Conservation (phyloP, 2,113 vertebrate species). For the Cercocebus atys region DNA sequence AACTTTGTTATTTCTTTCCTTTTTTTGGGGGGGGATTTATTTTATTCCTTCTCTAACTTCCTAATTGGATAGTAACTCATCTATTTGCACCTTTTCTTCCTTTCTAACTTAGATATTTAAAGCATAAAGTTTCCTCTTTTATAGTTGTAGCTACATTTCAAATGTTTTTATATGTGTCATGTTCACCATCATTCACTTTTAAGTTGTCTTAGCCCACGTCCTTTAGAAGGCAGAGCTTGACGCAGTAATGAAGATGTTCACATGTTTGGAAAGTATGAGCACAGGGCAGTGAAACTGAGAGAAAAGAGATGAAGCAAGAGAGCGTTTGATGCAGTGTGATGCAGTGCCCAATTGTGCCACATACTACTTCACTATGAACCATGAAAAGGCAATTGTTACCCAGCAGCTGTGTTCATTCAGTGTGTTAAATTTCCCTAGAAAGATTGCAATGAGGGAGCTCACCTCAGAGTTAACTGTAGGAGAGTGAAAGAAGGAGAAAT, state of each 20-base stretch:
- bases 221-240: not conserved
- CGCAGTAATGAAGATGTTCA: not conserved
- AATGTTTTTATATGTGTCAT: not conserved
- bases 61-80: not conserved
- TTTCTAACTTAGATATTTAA: not conserved
- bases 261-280: not conserved
- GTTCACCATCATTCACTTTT: not conserved
- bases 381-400: not conserved
- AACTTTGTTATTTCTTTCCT: not conserved
- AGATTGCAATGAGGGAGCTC: not conserved
- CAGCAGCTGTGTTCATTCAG: not conserved
- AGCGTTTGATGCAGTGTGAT: accelerated
- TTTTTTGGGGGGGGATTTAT: too few species aligned
- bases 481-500: not conserved
- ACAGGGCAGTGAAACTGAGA: not conserved
- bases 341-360: accelerated
- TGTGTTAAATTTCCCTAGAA: not conserved
- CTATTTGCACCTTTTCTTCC: not conserved
- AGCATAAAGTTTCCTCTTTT: not conserved
- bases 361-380: not conserved
- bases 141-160: not conserved
- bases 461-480: not conserved
- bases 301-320: not conserved
- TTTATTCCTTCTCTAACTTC: not conserved
- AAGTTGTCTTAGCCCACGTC: not conserved